phyloP scores from a whole-genome alignment of 1,140 invertebrate genomes.

The Lycorma delicatula region DNA sequence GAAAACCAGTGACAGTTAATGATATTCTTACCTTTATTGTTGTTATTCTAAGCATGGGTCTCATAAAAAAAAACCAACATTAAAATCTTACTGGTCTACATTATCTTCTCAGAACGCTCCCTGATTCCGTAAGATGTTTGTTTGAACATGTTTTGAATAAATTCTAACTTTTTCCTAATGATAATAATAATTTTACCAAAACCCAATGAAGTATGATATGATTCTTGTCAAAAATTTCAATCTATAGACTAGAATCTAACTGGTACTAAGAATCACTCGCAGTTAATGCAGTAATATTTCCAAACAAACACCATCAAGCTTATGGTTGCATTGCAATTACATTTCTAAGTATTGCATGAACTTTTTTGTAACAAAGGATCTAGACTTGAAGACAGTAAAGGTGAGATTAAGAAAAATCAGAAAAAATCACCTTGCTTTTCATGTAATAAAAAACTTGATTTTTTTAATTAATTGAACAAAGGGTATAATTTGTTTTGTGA shows the following conservation, averaged over 20 bases:
- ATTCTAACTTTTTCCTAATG: no score
- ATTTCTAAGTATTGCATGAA: conserved; percentile 20
- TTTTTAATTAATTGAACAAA: conserved; percentile 5
- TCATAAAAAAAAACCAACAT: conserved; percentile 6
- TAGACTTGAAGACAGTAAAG: conserved; percentile 5
- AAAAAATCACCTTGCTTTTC: background rate
- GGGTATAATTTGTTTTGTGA: conserved; percentile 1
- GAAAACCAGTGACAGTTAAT: background rate
- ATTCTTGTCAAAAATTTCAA: conserved; percentile 29
- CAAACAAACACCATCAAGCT: conserved; percentile 27
- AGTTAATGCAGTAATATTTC: conserved; percentile 29
- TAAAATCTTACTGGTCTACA: background rate
- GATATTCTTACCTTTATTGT: conserved; percentile 9
- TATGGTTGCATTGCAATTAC: conserved; percentile 24
- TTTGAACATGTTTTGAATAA: no score
- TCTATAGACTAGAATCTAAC: conserved; percentile 27
- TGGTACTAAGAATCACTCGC: conserved; percentile 24
- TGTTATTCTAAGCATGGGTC: conserved; percentile 9
- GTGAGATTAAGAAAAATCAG: conserved; percentile 1
- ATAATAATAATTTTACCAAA: conserved; percentile 18
- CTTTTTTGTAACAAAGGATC: conserved; percentile 24
- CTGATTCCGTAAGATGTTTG: conserved; percentile 14
- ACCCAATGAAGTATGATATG: conserved; percentile 24
- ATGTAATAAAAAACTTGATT: conserved; percentile 4
- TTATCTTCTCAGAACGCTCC: background rate